Evolutionary conservation across 2,888 invertebrate species (phyloP).

Genomic region (Metellina segmentata): DNA sequence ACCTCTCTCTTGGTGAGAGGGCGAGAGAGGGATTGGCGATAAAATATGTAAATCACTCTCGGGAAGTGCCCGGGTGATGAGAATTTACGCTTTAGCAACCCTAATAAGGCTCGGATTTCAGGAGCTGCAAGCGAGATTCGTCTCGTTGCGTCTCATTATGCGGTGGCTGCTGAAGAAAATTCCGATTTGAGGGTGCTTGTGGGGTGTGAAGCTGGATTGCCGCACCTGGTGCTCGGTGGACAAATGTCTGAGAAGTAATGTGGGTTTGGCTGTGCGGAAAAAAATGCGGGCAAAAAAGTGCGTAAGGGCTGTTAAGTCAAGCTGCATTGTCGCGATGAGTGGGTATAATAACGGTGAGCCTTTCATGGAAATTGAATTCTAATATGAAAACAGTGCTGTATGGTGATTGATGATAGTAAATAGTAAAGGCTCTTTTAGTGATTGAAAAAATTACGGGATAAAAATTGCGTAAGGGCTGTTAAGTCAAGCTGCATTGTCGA

Average conservation of each 20-base stretch:
- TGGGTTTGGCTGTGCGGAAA: not conserved
- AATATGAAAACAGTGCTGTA: too few species aligned
- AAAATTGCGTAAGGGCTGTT: too few species aligned
- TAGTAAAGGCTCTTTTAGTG: too few species aligned
- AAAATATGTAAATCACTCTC: conserved; percentile 67
- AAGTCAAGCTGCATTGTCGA: too few species aligned
- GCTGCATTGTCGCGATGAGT: too few species aligned
- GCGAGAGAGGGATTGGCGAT: conserved; percentile 31
- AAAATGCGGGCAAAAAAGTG: not conserved
- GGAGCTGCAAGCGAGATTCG: not conserved
- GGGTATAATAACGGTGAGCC: too few species aligned
- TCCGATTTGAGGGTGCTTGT: conserved; percentile 16
- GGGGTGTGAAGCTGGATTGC: not conserved
- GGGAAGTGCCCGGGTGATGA: conserved; percentile 33
- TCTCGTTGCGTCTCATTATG: conserved; percentile 34
- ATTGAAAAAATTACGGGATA: too few species aligned
- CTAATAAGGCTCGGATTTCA: conserved; percentile 63
- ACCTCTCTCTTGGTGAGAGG: not conserved
- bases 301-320: too few species aligned
- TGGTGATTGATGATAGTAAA: too few species aligned
- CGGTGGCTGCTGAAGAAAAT: not conserved
- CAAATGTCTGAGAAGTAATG: not conserved
- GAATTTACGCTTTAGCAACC: conserved; percentile 46
- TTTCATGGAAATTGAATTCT: too few species aligned
- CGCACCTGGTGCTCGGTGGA: conserved; percentile 33